These are phyloP conservation scores for Elysia crispata DNA, from an alignment of 2,888 invertebrate genomes.

Conservation along the genomic window DNA sequence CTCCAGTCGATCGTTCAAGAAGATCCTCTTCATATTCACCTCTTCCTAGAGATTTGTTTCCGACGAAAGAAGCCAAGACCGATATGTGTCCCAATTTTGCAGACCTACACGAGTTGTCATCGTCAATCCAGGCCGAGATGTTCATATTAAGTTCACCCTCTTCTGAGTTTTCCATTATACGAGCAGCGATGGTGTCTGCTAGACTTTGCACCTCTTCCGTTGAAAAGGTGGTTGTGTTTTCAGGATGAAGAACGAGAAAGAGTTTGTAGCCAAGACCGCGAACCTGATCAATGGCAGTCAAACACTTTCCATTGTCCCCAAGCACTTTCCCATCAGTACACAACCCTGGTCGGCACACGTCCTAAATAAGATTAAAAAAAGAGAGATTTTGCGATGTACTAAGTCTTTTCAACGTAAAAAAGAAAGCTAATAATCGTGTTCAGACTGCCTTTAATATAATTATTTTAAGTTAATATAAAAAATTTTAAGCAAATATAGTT, in stretches of 20 bases:
- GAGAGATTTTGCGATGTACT: background rate
- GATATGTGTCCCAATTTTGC: background rate
- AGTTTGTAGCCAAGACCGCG: conserved; percentile 42
- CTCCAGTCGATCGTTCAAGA: no score
- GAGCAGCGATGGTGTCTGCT: background rate
- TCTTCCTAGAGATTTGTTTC: background rate
- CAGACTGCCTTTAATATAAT: no score
- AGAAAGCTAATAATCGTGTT: no score
- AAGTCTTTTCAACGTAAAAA: no score
- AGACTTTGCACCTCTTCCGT: background rate
- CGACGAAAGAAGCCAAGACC: background rate
- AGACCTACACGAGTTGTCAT: background rate
- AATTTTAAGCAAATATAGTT: no score
- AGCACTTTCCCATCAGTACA: conserved; percentile 38
- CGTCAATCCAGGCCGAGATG: no score
- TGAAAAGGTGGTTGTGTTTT: background rate
- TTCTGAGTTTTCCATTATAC: background rate
- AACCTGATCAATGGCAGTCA: conserved; percentile 25
- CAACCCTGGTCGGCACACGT: background rate
- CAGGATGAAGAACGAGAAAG: background rate
- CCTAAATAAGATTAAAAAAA: conserved; percentile 3
- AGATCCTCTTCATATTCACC: no score
- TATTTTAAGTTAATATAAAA: no score
- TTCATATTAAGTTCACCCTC: no score
- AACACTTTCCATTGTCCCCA: background rate